Conservation (phyloP, 2,113 vertebrate species). For the Microcebus ravelobensis region DNA sequence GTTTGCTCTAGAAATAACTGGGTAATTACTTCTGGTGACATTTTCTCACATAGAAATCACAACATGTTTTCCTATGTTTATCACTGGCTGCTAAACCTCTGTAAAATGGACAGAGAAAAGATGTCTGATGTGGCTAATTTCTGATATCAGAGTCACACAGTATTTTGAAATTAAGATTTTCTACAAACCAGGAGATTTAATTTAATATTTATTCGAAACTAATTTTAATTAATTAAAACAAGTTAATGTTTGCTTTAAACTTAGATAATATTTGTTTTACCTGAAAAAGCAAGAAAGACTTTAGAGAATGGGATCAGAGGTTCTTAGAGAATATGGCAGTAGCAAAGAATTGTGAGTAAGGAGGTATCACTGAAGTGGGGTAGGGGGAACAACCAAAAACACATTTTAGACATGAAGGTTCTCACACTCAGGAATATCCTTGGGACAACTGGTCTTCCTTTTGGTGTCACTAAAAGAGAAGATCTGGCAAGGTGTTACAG, state of each 20-base stretch:
- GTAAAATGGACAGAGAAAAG: not conserved
- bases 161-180: conserved; percentile 29
- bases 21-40: not conserved
- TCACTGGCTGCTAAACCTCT: not conserved
- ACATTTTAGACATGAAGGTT: not conserved
- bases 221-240: not conserved
- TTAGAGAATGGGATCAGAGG: not conserved
- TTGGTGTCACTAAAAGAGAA: not conserved
- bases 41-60: not conserved
- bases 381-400: too few relatives aligned
- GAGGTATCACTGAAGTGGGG: not conserved
- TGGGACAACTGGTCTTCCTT: not conserved
- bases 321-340: not conserved
- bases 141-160: not conserved
- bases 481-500: not conserved
- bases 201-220: not conserved
- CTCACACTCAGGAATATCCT: not conserved
- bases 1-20: not conserved
- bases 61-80: not conserved
- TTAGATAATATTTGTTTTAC: not conserved
- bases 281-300: not conserved
- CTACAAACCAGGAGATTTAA: not conserved
- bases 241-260: not conserved
- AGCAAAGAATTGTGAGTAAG: not conserved
- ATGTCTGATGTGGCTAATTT: not conserved